Percentiles rank a stretch among this genome's conserved stretches.
These are phyloP conservation scores for Hylyphantes graminicola DNA, from an alignment of 1,140 invertebrate genomes.

Conservation along the genomic window DNA sequence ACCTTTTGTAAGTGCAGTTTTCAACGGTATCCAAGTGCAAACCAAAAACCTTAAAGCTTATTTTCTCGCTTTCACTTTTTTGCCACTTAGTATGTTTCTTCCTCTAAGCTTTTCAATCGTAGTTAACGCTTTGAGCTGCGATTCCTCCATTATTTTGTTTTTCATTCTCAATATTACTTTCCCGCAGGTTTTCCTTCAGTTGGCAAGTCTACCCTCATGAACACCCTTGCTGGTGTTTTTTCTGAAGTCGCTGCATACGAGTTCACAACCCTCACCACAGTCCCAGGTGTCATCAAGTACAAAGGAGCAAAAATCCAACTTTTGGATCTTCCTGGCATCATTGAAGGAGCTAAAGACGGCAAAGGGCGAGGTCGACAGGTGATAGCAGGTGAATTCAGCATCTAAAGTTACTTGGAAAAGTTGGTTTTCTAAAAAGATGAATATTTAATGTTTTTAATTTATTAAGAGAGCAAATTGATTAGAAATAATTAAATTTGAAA, in stretches of 20 bases:
- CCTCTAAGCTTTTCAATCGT: no score
- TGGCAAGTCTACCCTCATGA: constrained; percentile 97
- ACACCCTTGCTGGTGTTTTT: constrained; percentile 97
- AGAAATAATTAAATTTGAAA: no score
- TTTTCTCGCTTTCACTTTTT: no score
- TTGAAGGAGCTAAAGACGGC: constrained; percentile 99
- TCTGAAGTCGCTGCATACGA: constrained; percentile 99
- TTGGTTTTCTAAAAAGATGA: no score
- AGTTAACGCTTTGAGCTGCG: no score
- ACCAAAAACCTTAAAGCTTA: no score
- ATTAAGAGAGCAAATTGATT: no score
- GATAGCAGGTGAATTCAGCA: constrained; percentile 78
- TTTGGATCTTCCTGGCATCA: constrained; percentile 98
- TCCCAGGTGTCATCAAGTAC: constrained; percentile 99
- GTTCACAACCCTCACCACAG: constrained; percentile 99
- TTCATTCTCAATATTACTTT: constrained; percentile 5
- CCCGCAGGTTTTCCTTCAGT: constrained; percentile 95
- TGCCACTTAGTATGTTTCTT: no score
- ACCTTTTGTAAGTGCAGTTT: no score
- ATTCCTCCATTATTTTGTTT: neutral
- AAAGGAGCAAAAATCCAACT: constrained; percentile 99
- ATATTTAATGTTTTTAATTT: no score
- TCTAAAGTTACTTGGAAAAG: neutral
- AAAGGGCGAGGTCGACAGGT: constrained; percentile 99
- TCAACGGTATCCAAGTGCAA: no score